A percentile compares a stretch with the other conserved stretches of the same genome.
These are phyloP conservation scores for Schizotus pectinicornis DNA, from an alignment of 2,888 invertebrate genomes.

Conservation along the genomic window DNA sequence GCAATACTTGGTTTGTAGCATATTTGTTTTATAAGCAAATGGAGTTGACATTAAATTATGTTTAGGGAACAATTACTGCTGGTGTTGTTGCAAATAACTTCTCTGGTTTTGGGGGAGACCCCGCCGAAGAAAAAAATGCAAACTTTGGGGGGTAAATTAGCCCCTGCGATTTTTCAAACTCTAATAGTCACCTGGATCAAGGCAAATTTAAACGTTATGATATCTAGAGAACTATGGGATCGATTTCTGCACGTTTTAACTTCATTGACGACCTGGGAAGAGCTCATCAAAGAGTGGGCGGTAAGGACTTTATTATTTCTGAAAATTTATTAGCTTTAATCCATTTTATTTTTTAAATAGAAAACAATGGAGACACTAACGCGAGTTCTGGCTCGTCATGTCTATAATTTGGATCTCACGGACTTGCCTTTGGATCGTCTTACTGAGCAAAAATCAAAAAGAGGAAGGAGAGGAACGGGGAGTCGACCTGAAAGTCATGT, in stretches of 20 bases:
- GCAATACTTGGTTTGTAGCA: conserved; percentile 79
- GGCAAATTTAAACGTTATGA: conserved; percentile 92
- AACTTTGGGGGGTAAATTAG: conserved; percentile 79
- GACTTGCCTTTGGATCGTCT: conserved; percentile 83
- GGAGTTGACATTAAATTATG: too few species aligned
- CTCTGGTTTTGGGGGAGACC: conserved; percentile 82
- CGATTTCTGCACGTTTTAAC: conserved; percentile 87
- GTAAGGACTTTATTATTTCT: conserved; percentile 63
- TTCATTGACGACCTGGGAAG: conserved; percentile 91
- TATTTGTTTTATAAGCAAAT: too few species aligned
- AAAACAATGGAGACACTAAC: conserved; percentile 98
- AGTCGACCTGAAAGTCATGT: conserved; percentile 45
- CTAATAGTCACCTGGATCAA: conserved; percentile 98
- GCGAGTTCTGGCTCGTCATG: conserved; percentile 91
- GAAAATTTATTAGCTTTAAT: conserved; percentile 18
- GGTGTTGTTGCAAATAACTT: conserved; percentile 90
- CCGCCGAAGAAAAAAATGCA: conserved; percentile 78
- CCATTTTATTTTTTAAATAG: conserved; percentile 54
- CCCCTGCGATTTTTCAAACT: conserved; percentile 89
- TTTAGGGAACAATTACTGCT: conserved; percentile 82
- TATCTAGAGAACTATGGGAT: conserved; percentile 91
- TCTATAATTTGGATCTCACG: conserved; percentile 90
- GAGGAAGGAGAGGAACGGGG: conserved; percentile 59
- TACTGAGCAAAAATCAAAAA: conserved; percentile 79
- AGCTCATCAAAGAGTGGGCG: conserved; percentile 94